Evolutionary conservation across 2,797 vertebrate genomes (phyloP).

Genomic region (Graptemys geographica): DNA sequence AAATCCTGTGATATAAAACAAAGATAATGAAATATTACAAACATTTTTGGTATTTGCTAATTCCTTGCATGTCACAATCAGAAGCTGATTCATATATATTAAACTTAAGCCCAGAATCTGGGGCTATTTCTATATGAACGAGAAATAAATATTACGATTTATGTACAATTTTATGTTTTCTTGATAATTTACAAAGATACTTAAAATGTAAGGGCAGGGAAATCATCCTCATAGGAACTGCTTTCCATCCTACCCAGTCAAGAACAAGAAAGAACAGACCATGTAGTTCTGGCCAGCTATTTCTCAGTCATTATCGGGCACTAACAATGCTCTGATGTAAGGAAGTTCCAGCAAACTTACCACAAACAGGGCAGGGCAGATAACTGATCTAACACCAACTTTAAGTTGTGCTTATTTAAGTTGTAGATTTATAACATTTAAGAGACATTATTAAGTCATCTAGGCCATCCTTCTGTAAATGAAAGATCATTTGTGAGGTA

Average conservation of each 20-base stretch:
- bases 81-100: not conserved
- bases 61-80: not conserved
- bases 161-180: not conserved
- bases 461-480: not conserved
- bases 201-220: conserved; percentile 6
- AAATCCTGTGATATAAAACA: conserved; percentile 81
- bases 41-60: not conserved
- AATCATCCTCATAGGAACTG: not conserved
- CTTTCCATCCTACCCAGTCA: not conserved
- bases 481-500: not conserved
- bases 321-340: not conserved
- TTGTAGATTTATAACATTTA: conserved; percentile 7
- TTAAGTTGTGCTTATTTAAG: conserved; percentile 1
- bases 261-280: conserved; percentile 12
- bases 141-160: not conserved
- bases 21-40: conserved; percentile 56
- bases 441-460: conserved; percentile 9
- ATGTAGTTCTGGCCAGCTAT: conserved; percentile 10
- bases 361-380: not conserved
- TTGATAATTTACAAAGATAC: not conserved
- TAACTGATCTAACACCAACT: not conserved
- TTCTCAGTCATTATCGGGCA: not conserved
- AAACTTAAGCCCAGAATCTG: not conserved
- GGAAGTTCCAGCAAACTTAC: conserved; percentile 10
- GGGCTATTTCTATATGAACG: not conserved